Evolutionary conservation across 2,797 vertebrate genomes (phyloP).

Genomic region (Catharus ustulatus): DNA sequence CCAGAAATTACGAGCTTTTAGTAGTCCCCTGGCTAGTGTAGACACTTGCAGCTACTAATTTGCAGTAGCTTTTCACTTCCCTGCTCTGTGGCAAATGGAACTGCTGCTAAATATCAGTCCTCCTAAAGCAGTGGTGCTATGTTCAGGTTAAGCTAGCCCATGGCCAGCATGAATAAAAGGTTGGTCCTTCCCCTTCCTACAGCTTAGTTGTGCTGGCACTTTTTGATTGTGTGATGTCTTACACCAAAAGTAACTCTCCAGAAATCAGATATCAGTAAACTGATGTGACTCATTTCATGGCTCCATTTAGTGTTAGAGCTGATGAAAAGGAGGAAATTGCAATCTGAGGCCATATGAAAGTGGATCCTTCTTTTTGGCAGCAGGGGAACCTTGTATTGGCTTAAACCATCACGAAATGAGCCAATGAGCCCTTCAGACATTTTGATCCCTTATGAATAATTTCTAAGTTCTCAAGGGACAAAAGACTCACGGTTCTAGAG

Average conservation of each 20-base stretch:
- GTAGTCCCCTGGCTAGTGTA: background rate
- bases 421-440: background rate
- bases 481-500: background rate
- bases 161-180: background rate
- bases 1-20: background rate
- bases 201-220: background rate
- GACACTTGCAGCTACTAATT: constrained; percentile 12
- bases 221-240: background rate
- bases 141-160: background rate
- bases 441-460: background rate
- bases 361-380: background rate
- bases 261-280: background rate
- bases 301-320: background rate
- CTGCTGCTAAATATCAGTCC: background rate
- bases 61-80: background rate
- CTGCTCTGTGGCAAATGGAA: background rate
- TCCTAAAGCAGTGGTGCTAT: background rate
- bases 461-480: background rate
- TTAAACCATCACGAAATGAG: background rate
- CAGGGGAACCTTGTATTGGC: background rate
- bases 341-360: background rate
- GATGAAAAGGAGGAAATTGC: background rate
- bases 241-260: background rate
- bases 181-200: background rate
- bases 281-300: background rate